These are phyloP conservation scores for Psittacula cyanocephala DNA, from an alignment of 2,113 vertebrate genomes.

Conservation along the genomic window DNA sequence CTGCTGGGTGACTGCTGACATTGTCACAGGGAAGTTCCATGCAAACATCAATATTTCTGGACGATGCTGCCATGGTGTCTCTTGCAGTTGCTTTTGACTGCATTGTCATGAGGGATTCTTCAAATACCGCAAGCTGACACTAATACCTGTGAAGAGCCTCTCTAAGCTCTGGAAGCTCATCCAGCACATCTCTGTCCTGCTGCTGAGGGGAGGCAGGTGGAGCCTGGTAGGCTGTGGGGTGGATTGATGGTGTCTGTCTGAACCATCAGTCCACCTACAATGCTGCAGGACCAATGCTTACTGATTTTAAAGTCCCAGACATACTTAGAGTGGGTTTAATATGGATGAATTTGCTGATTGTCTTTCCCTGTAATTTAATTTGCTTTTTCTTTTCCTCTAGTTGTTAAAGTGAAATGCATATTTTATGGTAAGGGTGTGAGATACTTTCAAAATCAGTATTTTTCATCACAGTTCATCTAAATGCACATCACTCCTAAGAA, in stretches of 20 bases:
- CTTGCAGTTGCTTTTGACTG: background rate
- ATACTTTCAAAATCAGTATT: background rate
- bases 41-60: background rate
- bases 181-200: background rate
- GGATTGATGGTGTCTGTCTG: background rate
- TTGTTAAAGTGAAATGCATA: background rate
- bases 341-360: background rate
- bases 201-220: background rate
- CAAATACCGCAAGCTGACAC: background rate
- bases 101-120: background rate
- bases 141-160: background rate
- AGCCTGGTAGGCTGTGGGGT: background rate
- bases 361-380: background rate
- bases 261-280: background rate
- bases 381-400: background rate
- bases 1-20: background rate
- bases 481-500: background rate
- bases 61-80: background rate
- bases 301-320: background rate
- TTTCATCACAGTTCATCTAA: background rate
- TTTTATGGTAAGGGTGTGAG: background rate
- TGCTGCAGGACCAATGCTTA: background rate
- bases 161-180: background rate
- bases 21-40: background rate
- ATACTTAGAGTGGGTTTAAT: background rate